Percentiles rank a stretch among this genome's conserved stretches.
phyloP scores from a whole-genome alignment of 2,888 invertebrate species.

The Hemicrepidius hirtus region DNA sequence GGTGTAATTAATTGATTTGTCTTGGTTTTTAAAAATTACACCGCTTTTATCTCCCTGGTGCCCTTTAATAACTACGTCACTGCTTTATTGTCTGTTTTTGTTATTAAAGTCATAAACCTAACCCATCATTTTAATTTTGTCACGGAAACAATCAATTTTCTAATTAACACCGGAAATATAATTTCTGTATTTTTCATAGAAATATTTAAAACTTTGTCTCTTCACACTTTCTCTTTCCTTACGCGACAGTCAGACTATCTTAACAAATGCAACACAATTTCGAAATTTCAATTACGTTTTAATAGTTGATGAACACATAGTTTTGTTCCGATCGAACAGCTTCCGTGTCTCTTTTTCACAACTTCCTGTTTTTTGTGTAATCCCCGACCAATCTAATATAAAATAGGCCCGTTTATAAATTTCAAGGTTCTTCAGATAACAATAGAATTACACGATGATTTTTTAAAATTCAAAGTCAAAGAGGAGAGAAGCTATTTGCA shows the following conservation, averaged over 20 bases:
- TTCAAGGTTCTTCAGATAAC: conserved; percentile 2
- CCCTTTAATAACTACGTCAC: too few species aligned
- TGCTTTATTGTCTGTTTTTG: too few species aligned
- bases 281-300: conserved; percentile 9
- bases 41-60: too few species aligned
- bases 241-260: not conserved
- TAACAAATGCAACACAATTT: not conserved
- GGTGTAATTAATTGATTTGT: too few species aligned
- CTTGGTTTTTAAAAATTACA: too few species aligned
- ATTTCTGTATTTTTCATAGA: not conserved
- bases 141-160: not conserved
- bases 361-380: conserved; percentile 36
- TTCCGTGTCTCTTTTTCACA: conserved; percentile 12
- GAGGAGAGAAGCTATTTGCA: not conserved
- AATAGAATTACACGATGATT: not conserved
- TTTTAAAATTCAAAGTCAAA: conserved; percentile 18
- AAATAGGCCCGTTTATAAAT: not conserved
- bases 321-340: conserved; percentile 19
- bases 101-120: not conserved
- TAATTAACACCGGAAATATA: conserved; percentile 2
- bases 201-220: not conserved
- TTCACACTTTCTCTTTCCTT: conserved; percentile 2
- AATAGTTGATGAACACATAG: not conserved
- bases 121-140: not conserved
- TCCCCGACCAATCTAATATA: conserved; percentile 22